Conservation (phyloP, 2,888 invertebrate species). For the Brenthis daphne region DNA sequence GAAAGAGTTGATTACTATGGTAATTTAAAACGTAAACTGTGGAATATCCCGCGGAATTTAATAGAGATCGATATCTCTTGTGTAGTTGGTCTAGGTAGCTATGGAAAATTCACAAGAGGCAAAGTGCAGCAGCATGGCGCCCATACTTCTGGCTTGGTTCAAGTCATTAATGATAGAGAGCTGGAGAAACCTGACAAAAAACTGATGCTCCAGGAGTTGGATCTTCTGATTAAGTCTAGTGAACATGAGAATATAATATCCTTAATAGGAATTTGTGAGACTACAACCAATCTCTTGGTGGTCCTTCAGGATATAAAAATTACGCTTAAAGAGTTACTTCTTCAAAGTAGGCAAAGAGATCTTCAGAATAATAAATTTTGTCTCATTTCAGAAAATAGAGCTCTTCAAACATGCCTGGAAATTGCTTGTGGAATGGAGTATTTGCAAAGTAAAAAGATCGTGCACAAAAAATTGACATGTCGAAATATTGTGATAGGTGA, state of each 20-base stretch:
- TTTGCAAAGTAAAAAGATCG: conserved; percentile 84
- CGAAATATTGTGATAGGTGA: conserved; percentile 86
- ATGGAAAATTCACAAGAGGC: conserved; percentile 89
- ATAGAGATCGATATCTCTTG: conserved; percentile 87
- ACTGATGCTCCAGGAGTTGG: conserved; percentile 86
- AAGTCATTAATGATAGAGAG: conserved; percentile 84
- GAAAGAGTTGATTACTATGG: conserved; percentile 87
- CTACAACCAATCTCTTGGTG: conserved; percentile 87
- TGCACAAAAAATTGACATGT: conserved; percentile 88
- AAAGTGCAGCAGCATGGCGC: conserved; percentile 84
- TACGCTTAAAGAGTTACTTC: conserved; percentile 86
- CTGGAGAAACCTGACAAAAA: conserved; percentile 79
- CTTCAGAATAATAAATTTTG: conserved; percentile 81
- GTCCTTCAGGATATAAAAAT: conserved; percentile 86
- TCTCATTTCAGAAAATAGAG: conserved; percentile 83
- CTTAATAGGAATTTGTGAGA: conserved; percentile 91
- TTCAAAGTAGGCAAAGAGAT: conserved; percentile 82
- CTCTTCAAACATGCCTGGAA: conserved; percentile 85
- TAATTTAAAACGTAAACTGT: conserved; percentile 88
- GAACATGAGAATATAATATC: conserved; percentile 87
- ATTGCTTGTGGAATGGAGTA: conserved; percentile 88
- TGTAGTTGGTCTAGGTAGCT: conserved; percentile 88
- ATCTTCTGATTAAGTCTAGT: conserved; percentile 86
- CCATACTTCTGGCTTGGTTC: conserved; percentile 81
- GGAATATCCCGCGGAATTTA: conserved; percentile 87